Evolutionary conservation across 2,888 invertebrate species (phyloP).

Genomic region (Leptinotarsa haldemani): DNA sequence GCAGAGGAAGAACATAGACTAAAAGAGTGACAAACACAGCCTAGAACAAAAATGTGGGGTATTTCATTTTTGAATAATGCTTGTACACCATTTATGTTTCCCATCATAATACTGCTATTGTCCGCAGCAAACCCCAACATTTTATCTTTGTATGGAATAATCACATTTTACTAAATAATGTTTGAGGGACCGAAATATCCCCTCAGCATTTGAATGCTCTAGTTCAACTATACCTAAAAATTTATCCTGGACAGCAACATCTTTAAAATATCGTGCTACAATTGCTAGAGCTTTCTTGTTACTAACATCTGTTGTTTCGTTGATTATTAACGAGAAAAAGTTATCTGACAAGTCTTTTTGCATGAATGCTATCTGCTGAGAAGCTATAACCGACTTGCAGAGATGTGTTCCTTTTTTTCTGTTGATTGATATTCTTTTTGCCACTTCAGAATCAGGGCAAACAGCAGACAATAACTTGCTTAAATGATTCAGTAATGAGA

Average conservation of each 20-base stretch:
- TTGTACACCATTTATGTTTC: neutral
- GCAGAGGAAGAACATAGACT: neutral
- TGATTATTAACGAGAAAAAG: neutral
- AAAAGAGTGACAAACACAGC: constrained; percentile 4
- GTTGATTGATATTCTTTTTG: neutral
- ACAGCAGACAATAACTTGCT: neutral
- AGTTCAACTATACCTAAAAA: neutral
- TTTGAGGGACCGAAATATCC: neutral
- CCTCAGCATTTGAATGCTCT: neutral
- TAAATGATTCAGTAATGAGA: neutral
- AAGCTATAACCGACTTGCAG: neutral
- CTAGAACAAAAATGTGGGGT: neutral
- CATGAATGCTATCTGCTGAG: neutral
- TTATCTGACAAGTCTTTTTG: neutral
- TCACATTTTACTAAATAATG: neutral
- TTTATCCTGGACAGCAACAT: neutral
- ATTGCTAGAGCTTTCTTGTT: neutral
- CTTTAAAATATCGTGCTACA: neutral
- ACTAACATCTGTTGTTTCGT: neutral
- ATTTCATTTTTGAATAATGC: neutral
- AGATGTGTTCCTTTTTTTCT: constrained; percentile 4
- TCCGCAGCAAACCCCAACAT: neutral
- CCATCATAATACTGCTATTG: constrained; percentile 3
- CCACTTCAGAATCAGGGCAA: constrained; percentile 8
- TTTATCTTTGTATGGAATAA: neutral